Evolutionary conservation across 2,113 vertebrate species (phyloP).

Genomic region (Phylloscopus trochilus): DNA sequence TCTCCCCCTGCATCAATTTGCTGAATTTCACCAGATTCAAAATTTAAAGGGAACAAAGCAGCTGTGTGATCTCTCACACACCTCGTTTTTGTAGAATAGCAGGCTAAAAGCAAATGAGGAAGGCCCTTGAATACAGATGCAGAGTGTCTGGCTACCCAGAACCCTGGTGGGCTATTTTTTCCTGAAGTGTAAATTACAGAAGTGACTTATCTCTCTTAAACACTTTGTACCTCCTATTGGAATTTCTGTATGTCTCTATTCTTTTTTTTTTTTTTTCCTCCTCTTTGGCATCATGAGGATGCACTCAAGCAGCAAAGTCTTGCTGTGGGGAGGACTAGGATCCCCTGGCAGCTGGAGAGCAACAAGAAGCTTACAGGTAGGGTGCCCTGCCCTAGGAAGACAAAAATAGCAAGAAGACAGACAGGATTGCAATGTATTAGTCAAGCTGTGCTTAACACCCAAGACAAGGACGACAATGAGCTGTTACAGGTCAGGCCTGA

Average conservation of each 20-base stretch:
- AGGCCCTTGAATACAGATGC: neutral
- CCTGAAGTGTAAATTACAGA: neutral
- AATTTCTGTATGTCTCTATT: neutral
- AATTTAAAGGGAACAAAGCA: neutral
- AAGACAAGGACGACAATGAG: neutral
- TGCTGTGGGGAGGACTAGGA: neutral
- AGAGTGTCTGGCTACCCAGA: neutral
- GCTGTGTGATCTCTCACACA: neutral
- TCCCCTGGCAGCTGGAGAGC: neutral
- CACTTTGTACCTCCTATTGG: neutral
- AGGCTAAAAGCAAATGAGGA: neutral
- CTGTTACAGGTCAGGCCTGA: neutral
- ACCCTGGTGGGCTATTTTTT: neutral
- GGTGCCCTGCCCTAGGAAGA: neutral
- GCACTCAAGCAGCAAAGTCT: neutral
- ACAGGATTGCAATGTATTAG: neutral
- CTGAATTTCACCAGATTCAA: neutral
- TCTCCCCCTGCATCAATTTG: neutral
- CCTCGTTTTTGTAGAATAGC: neutral
- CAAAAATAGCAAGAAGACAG: conserved; percentile 17
- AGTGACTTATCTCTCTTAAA: neutral
- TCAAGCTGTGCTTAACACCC: neutral
- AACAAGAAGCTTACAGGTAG: conserved; percentile 17
- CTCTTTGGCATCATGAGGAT: neutral
- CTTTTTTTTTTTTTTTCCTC: neutral